Evolutionary conservation across 1,140 invertebrate species (phyloP), one percentile per base, ranked within the genome.

Genomic region (Oryzaephilus surinamensis): DNA sequence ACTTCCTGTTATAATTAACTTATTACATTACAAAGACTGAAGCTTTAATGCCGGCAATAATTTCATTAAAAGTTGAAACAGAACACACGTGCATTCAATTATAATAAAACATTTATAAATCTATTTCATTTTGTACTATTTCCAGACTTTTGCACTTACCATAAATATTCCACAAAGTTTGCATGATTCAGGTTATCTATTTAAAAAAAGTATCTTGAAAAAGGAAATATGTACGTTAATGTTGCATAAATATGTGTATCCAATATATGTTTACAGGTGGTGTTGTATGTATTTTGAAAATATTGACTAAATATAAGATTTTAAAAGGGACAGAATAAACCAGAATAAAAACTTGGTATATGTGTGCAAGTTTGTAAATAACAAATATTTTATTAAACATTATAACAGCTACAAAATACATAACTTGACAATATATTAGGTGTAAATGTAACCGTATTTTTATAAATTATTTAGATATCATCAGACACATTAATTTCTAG

Each of bases 11-110:
- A 52, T 54, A 50, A 55, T 55, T 49, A 48, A 55, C 42, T 53
- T 53, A 55, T 45, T 54, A 50, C 51, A 53, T 55, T 55, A 53
- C 51, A 42, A 52, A 57, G 46, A 49, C 48, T 51, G 34, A 51
- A 48, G 50, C 43, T 52, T 53, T 57, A 51, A 55, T 50, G 43
- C 36, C 42, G 45, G 48, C 46, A 51, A 53, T 57, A 57, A 55
- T 55, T 55, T 51, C 46, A 55, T 57, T 57, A 51, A 53, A 57
- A 57, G 44, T 57, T 52, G 43, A 55, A 50, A 52, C 51, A 41
- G 51, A 50, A 46, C 51, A 51, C 52, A 54, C 54, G 51, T 54
- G 50, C 51, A 46, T 52, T 54, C 52, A 51, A 53, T 53, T 53
- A 52, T 45, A 52, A 51, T 53, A 53, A 51, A 54, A 54, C 50